Percentiles rank a stretch among this genome's conserved stretches.
Conservation (phyloP, 2,797 vertebrate genomes). For the Phyllotis vaccarum region DNA sequence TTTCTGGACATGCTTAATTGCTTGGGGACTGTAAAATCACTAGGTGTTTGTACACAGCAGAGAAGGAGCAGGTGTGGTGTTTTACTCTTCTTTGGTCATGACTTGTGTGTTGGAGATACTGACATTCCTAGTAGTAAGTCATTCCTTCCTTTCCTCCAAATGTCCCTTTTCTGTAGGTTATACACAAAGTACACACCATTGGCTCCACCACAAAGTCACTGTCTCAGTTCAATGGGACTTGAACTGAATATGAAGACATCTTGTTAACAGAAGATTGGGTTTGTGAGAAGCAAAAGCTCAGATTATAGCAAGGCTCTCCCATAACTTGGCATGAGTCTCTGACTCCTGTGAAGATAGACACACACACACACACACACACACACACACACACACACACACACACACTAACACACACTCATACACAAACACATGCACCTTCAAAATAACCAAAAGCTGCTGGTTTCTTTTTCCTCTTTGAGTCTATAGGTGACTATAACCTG, state of each 20-base stretch:
- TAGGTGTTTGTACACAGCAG: background rate
- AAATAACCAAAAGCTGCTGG: background rate
- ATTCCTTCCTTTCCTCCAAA: background rate
- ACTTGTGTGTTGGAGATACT: background rate
- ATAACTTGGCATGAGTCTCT: rapidly evolving
- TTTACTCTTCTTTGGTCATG: rapidly evolving
- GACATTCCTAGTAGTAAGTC: background rate
- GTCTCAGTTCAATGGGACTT: background rate
- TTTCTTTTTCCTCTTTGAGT: background rate
- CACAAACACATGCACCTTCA: background rate
- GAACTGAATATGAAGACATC: background rate
- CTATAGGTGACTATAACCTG: background rate
- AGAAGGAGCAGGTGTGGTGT: background rate
- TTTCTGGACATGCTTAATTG: background rate
- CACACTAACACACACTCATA: background rate
- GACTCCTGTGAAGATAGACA: background rate
- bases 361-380: background rate
- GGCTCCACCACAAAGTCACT: background rate
- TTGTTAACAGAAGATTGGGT: background rate
- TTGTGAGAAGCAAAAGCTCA: background rate
- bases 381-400: background rate
- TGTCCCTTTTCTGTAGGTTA: background rate
- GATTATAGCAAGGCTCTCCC: rapidly evolving
- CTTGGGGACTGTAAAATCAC: too few species aligned
- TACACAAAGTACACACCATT: background rate